Evolutionary conservation across 2,888 invertebrate genomes (phyloP).

Genomic region (Gymnosoma rotundatum): DNA sequence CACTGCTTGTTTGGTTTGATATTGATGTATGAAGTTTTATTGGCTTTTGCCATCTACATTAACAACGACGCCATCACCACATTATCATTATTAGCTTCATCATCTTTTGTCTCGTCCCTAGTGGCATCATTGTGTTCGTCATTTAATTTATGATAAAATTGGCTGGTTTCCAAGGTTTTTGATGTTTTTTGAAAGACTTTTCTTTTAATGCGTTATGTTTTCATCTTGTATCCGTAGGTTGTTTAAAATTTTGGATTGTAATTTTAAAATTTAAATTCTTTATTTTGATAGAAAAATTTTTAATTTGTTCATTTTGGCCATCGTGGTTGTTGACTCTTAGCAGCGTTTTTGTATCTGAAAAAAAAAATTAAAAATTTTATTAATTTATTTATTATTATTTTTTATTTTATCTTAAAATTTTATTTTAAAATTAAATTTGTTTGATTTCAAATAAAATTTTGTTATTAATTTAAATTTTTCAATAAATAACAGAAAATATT

Average conservation of each 20-base stretch:
- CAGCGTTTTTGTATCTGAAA: slow-evolving; percentile 1
- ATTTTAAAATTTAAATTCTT: slow-evolving; percentile 1
- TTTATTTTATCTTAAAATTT: neutral
- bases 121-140: slow-evolving; percentile 38
- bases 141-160: slow-evolving; percentile 70
- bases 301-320: neutral
- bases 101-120: neutral
- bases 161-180: slow-evolving; percentile 71
- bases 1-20: slow-evolving; percentile 26
- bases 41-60: slow-evolving; percentile 18
- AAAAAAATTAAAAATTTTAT: neutral
- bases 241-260: neutral
- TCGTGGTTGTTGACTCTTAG: slow-evolving; percentile 19
- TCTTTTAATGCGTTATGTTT: slow-evolving; percentile 5
- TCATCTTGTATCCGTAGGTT: slow-evolving; percentile 3
- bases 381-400: slow-evolving; percentile 1
- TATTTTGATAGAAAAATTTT: neutral
- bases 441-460: neutral
- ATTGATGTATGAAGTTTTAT: slow-evolving; percentile 23
- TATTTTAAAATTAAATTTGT: neutral
- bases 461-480: too few relatives aligned
- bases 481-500: too few relatives aligned
- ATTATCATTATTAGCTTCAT: slow-evolving; percentile 11
- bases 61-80: neutral
- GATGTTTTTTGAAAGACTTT: slow-evolving; percentile 10